Base-by-base conservation (phyloP, 2,888 invertebrate genomes). In the Nycteola revayana region DNA sequence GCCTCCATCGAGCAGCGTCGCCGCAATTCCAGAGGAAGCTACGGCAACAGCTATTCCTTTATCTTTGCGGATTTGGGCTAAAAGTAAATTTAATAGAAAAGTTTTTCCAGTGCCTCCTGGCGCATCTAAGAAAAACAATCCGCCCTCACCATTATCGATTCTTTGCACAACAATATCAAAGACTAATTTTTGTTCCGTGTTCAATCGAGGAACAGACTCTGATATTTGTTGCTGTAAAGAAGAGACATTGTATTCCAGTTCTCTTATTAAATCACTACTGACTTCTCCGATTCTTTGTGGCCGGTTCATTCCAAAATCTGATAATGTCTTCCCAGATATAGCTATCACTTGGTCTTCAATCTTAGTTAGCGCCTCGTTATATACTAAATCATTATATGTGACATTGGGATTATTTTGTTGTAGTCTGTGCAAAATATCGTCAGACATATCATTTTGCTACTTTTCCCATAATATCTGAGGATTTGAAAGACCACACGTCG, bases 171-270 rank as follows among this genome's bases (percentile, higher is more conserved):
- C 32, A 23, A 25, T 41, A 8, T 36, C 21, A 34, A 27, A 42
- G 23, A 42, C 24, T 6, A 27, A 10, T 17, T 32, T 52, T 49
- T 53, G 51, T 23, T 49, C 48, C 20, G 37, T 36, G 20, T 29
- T 35, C 42, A 60, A 35, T 20, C 52, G 44, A 46, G 57, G 52
- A 28, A 43, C 49, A 42, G 50, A 48, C 49, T 58, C 53, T 28
- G 28, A 47, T 27, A 66, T 41, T 33, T 55, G 44, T 27, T 35
- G 34, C 10, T 54, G 36, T 48, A 61, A 44, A 29, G 36, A 43
- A 37, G 37, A 49, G 9, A 22, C 39, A 44, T 57, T 45, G 44
- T 61, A 57, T 34, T 44, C 40, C 39, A 60, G 49, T 6, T 18
- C 18, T 18, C 6, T 18, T 3, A 18, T 18, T 6, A 18, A 18